A percentile compares a stretch with the other conserved stretches of the same genome.
Evolutionary conservation across 2,888 invertebrate species (phyloP).

Genomic region (Diarsia brunnea): DNA sequence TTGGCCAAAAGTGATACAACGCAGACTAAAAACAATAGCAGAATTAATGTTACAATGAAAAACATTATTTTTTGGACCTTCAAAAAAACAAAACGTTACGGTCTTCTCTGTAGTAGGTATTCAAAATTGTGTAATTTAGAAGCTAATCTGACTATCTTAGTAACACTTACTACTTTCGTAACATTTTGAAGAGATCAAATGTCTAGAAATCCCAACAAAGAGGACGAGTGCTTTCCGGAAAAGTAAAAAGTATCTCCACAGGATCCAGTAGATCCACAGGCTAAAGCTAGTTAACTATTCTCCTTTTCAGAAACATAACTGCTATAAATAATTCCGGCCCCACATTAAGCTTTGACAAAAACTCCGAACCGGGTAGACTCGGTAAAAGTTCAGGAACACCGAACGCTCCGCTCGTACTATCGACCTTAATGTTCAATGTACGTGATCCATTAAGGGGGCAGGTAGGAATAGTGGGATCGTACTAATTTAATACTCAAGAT

Average conservation of each 20-base stretch:
- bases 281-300: conserved; percentile 8
- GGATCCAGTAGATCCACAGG: background rate
- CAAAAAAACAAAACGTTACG: background rate
- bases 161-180: background rate
- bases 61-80: too few relatives aligned
- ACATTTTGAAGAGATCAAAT: background rate
- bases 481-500: conserved; percentile 58
- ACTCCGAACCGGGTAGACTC: conserved; percentile 48
- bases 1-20: too few relatives aligned
- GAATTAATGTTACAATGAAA: background rate
- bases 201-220: background rate
- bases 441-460: conserved; percentile 73
- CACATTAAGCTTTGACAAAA: conserved; percentile 57
- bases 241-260: background rate
- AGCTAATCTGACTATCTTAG: background rate
- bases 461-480: conserved; percentile 39
- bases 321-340: conserved; percentile 57
- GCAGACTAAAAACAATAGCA: too few relatives aligned
- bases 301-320: conserved; percentile 41
- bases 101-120: background rate
- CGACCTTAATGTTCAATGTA: conserved; percentile 70
- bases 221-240: background rate
- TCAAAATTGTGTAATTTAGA: background rate
- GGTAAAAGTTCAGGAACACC: conserved; percentile 63
- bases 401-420: conserved; percentile 64